A percentile compares a stretch with the other conserved stretches of the same genome.
phyloP scores from a whole-genome alignment of 2,797 vertebrate species.

The Peromyscus nudipes region DNA sequence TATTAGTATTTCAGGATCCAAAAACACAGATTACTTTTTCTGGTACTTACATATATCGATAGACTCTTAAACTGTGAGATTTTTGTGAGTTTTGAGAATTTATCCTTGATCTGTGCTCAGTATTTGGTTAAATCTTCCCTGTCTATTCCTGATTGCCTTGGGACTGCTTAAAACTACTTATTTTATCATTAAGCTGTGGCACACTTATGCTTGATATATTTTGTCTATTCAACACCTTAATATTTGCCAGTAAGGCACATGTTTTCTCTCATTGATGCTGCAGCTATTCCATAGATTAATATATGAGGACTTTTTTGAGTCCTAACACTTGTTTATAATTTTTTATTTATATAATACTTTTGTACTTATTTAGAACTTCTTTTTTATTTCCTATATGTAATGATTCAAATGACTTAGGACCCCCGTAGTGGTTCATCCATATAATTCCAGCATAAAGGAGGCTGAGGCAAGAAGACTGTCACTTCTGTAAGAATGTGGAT shows the following conservation, averaged over 20 bases:
- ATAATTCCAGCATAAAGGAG: background rate
- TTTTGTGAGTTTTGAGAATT: background rate
- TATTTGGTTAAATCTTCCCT: conserved; percentile 51
- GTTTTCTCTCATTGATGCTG: conserved; percentile 3
- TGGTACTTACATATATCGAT: background rate
- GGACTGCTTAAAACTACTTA: background rate
- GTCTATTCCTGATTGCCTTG: background rate
- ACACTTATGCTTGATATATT: background rate
- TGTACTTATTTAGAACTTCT: conserved; percentile 24
- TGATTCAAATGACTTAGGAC: conserved; percentile 53
- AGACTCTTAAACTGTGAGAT: background rate
- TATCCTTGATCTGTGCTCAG: background rate
- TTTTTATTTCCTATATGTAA: background rate
- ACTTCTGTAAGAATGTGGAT: background rate
- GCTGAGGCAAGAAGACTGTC: background rate
- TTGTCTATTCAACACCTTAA: background rate
- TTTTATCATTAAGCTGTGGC: background rate
- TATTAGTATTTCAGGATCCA: background rate
- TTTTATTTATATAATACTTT: background rate
- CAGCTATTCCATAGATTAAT: background rate
- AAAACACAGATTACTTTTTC: conserved; percentile 3
- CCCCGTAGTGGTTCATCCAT: background rate
- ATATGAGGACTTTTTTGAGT: conserved; percentile 2
- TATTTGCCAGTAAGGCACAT: background rate
- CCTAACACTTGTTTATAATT: background rate